Evolutionary conservation across 2,888 invertebrate species (phyloP).

Genomic region (Caenorhabditis plicata): DNA sequence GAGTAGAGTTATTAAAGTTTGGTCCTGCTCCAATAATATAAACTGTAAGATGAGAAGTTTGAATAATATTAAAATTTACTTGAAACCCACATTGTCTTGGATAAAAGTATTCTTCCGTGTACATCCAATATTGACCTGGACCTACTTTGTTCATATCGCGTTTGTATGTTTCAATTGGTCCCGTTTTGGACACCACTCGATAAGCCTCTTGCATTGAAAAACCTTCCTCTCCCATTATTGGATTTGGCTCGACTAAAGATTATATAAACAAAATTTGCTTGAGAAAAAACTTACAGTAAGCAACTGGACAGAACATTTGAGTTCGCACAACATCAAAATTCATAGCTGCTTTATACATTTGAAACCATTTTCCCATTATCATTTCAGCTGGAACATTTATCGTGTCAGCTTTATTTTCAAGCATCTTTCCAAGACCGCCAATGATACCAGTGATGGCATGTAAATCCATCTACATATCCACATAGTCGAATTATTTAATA

Average conservation of each 20-base stretch:
- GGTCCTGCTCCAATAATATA: slow-evolving; percentile 65
- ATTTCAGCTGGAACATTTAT: slow-evolving; percentile 62
- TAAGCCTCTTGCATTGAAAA: slow-evolving; percentile 66
- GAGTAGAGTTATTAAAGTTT: slow-evolving; percentile 58
- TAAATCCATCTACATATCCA: slow-evolving; percentile 61
- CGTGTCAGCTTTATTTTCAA: slow-evolving; percentile 60
- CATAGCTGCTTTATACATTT: slow-evolving; percentile 66
- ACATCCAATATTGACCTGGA: slow-evolving; percentile 66
- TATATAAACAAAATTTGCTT: too few relatives aligned
- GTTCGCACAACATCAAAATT: slow-evolving; percentile 66
- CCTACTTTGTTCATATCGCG: slow-evolving; percentile 65
- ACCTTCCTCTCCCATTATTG: slow-evolving; percentile 65
- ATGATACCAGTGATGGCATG: slow-evolving; percentile 63
- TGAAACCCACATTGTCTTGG: slow-evolving; percentile 66
- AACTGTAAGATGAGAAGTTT: slow-evolving; percentile 48
- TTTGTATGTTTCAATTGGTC: slow-evolving; percentile 66
- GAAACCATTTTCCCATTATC: slow-evolving; percentile 65
- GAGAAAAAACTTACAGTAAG: slow-evolving; percentile 64
- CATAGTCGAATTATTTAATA: not conserved
- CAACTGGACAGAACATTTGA: slow-evolving; percentile 65
- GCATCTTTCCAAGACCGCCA: slow-evolving; percentile 64
- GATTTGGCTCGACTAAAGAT: slow-evolving; percentile 62
- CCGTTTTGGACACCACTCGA: slow-evolving; percentile 62
- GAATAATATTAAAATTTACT: not conserved
- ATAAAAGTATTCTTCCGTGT: slow-evolving; percentile 66